These are phyloP conservation scores for Daubentonia madagascariensis DNA, from an alignment of 2,113 vertebrate genomes.

Conservation along the genomic window DNA sequence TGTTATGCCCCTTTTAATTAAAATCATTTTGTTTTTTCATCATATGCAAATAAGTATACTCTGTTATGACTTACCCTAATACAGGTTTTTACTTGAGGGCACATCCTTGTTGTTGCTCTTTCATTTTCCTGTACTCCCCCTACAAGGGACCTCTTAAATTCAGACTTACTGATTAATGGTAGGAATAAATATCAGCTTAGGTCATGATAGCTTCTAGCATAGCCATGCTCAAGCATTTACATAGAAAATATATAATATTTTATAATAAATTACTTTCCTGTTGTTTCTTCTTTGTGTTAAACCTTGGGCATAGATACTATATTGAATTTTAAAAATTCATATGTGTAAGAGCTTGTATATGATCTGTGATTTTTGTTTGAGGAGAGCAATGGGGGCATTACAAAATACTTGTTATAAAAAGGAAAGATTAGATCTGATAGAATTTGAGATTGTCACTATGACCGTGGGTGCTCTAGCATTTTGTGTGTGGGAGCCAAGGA, in stretches of 20 bases:
- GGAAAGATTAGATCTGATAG: background rate
- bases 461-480: background rate
- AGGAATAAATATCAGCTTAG: background rate
- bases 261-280: background rate
- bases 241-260: background rate
- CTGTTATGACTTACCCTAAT: background rate
- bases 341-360: background rate
- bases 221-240: background rate
- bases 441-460: background rate
- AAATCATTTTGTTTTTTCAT: background rate
- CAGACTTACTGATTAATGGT: background rate
- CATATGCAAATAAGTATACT: background rate
- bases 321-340: constrained; percentile 1
- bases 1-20: background rate
- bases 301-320: background rate
- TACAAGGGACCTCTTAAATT: background rate
- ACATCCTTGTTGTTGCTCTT: background rate
- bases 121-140: background rate
- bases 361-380: background rate
- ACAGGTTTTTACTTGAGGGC: background rate
- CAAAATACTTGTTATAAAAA: background rate
- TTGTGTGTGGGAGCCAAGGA: background rate
- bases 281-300: background rate
- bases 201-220: background rate
- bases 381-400: background rate